phyloP scores from a whole-genome alignment of 2,113 vertebrate genomes.

The Petroica traversi region DNA sequence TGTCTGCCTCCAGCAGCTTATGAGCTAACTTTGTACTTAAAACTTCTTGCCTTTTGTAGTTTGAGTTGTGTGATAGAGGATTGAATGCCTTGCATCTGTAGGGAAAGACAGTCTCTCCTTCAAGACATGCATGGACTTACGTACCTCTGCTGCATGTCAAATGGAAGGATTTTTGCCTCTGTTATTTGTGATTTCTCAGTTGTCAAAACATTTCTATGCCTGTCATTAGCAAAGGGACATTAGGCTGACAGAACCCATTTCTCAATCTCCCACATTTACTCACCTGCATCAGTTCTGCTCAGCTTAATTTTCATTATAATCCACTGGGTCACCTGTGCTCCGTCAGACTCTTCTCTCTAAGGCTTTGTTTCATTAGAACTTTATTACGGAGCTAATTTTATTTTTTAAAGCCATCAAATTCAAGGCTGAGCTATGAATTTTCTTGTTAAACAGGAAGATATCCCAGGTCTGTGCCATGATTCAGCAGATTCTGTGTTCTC shows the following conservation, averaged over 20 bases:
- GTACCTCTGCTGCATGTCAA: neutral
- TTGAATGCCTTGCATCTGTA: neutral
- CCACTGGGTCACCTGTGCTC: neutral
- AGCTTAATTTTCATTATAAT: slow-evolving; percentile 23
- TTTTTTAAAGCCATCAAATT: neutral
- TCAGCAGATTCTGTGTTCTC: slow-evolving; percentile 37
- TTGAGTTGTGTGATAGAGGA: neutral
- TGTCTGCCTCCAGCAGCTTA: slow-evolving; percentile 11
- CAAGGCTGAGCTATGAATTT: neutral
- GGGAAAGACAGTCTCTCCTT: neutral
- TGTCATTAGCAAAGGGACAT: neutral
- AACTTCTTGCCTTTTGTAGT: neutral
- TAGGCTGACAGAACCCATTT: neutral
- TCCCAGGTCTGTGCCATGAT: slow-evolving; percentile 5
- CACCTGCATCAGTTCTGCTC: neutral
- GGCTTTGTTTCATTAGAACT: slow-evolving; percentile 29
- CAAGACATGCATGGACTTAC: neutral
- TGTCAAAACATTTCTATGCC: neutral
- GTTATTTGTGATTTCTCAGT: slow-evolving; percentile 17
- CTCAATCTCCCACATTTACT: neutral
- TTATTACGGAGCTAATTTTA: neutral
- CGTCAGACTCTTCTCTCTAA: neutral
- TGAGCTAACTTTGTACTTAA: slow-evolving; percentile 3
- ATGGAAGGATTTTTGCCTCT: neutral
- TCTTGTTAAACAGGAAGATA: neutral